phyloP scores from a whole-genome alignment of 2,888 invertebrate genomes.

The Leptarthrus brevirostris region DNA sequence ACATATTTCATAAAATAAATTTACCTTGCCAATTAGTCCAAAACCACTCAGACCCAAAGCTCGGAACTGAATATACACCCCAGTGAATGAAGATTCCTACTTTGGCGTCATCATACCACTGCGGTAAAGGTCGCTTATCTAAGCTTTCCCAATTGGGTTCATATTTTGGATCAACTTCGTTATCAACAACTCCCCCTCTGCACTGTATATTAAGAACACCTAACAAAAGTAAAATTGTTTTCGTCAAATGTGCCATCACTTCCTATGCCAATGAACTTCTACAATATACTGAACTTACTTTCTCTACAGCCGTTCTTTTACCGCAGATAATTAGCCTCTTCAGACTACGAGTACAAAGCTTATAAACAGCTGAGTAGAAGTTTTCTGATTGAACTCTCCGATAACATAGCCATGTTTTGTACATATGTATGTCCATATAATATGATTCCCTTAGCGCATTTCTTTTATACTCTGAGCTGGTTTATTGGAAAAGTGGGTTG shows the following conservation, averaged over 20 bases:
- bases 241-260: background rate
- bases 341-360: too few relatives aligned
- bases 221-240: background rate
- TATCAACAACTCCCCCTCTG: background rate
- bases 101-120: constrained; percentile 92
- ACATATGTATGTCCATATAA: too few relatives aligned
- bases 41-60: constrained; percentile 91
- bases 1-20: too few relatives aligned
- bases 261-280: background rate
- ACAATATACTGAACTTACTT: constrained; percentile 53
- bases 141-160: constrained; percentile 85
- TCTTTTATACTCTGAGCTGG: too few relatives aligned
- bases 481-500: too few relatives aligned
- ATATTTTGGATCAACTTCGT: constrained; percentile 65
- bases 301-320: too few relatives aligned
- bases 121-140: constrained; percentile 83
- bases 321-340: too few relatives aligned
- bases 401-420: too few relatives aligned
- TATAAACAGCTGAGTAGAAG: too few relatives aligned
- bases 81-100: constrained; percentile 92
- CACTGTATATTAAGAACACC: background rate
- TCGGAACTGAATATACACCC: constrained; percentile 93
- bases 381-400: too few relatives aligned
- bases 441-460: too few relatives aligned
- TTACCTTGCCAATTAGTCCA: constrained; percentile 85